Evolutionary conservation across 2,888 invertebrate genomes (phyloP), one percentile per base, ranked within the genome.

Genomic region (Eupeodes luniger): DNA sequence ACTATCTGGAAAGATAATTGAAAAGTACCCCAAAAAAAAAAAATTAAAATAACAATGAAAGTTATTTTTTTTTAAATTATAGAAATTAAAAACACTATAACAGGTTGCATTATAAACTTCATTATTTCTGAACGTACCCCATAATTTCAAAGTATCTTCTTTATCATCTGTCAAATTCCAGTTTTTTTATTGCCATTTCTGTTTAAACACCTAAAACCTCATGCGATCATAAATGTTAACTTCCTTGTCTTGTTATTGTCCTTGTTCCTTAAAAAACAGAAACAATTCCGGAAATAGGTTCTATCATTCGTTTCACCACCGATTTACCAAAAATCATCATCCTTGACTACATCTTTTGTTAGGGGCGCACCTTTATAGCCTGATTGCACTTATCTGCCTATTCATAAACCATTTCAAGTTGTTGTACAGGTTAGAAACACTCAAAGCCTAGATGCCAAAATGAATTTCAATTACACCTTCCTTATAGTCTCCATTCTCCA

Each of bases 301-400:
- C 3, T 34, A 9, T 34, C 14, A 14, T 59, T 59, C 59, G 34
- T 27, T 40, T 7, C 40, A 40, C 12, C 34, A 14, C 59, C 7
- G 14, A 36, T n/a, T 36, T 34, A 59, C 34, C 59, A 80, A 66
- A 14, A 66, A 77, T 81, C 74, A 67, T 84, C 80, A 77, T 61
- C 67, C 79, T 72, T 72, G 75, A 67, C 55, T 83, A 83, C 64
- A 64, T 80, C 80, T 53, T 83, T 83, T 87, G 79, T 84, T 77
- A 74, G 10, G 2, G 27, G 27, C 80, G 66, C 80, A 80, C 83
- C 83, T 87, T 53, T 40, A 40, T 9, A 74, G 67, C 66, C 55
- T 77, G 84, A 81, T 81, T 87, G 84, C 84, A 87, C 87, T 87
- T 80, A 87, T 80, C 87, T 67, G 84, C 80, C 87, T 81, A 67